These are phyloP conservation scores for Melanogrammus aeglefinus DNA, from an alignment of 2,797 vertebrate genomes.

Conservation along the genomic window DNA sequence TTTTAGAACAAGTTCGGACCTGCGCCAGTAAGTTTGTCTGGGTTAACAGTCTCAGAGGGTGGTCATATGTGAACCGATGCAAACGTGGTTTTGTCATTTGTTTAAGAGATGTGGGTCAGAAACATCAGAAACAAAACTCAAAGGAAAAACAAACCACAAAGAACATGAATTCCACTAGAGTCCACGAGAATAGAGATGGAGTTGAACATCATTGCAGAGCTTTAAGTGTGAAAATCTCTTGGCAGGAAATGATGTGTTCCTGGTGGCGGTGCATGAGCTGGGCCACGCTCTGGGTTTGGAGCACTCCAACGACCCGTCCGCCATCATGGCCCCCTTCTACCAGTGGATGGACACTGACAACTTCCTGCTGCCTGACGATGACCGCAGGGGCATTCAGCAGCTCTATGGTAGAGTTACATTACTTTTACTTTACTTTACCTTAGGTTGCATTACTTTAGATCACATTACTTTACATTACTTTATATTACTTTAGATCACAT, in stretches of 20 bases:
- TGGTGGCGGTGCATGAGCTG: slow-evolving; percentile 88
- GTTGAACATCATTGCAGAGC: not conserved
- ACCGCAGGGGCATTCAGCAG: slow-evolving; percentile 86
- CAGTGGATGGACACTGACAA: slow-evolving; percentile 94
- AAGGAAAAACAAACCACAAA: no score
- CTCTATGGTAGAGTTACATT: slow-evolving; percentile 79
- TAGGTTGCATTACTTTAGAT: not conserved
- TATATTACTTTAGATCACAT: not conserved
- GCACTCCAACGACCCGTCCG: slow-evolving; percentile 87
- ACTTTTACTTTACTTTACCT: not conserved
- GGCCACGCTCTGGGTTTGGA: slow-evolving; percentile 89
- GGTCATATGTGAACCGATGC: not conserved
- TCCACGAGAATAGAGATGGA: no score
- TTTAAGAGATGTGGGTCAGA: not conserved
- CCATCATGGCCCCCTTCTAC: slow-evolving; percentile 94
- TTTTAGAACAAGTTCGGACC: not conserved
- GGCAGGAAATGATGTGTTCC: slow-evolving; percentile 87
- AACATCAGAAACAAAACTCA: no score
- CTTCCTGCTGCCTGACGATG: slow-evolving; percentile 85
- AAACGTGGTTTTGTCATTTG: not conserved
- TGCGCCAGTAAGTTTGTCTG: not conserved
- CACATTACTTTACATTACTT: not conserved
- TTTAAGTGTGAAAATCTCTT: not conserved
- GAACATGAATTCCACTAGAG: no score
- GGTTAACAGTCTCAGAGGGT: not conserved